Evolutionary conservation across 2,888 invertebrate species (phyloP).

Genomic region (Deilephila porcellus): DNA sequence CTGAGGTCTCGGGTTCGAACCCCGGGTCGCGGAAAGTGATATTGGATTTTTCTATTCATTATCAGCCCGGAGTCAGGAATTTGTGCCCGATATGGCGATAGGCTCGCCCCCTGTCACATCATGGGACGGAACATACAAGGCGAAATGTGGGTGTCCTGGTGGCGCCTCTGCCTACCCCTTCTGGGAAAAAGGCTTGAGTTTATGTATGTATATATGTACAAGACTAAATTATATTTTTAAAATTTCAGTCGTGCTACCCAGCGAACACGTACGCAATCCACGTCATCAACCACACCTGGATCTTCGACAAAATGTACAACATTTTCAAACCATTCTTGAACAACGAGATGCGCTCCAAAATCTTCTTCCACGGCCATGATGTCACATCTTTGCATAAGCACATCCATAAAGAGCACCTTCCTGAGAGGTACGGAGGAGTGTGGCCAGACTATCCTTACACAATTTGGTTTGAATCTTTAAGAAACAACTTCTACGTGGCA

Average conservation of each 20-base stretch:
- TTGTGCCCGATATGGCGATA: no score
- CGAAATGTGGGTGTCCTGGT: no score
- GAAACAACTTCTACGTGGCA: constrained; percentile 82
- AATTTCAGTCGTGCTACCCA: constrained; percentile 88
- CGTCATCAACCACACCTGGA: constrained; percentile 92
- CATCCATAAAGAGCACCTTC: constrained; percentile 88
- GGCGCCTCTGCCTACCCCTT: no score
- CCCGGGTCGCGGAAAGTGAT: no score
- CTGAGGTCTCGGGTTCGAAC: no score
- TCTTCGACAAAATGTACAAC: constrained; percentile 91
- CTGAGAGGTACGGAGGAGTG: constrained; percentile 88
- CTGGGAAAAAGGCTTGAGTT: no score
- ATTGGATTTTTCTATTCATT: no score
- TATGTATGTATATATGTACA: no score
- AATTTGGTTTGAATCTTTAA: constrained; percentile 89
- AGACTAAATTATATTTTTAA: constrained; percentile 21
- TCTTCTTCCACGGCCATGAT: constrained; percentile 90
- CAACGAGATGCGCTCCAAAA: constrained; percentile 86
- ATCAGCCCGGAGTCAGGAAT: no score
- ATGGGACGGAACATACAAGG: no score
- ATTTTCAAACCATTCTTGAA: constrained; percentile 91
- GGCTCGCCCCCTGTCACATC: no score
- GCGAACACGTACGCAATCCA: constrained; percentile 90
- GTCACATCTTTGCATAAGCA: constrained; percentile 90
- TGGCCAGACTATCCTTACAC: constrained; percentile 90